Evolutionary conservation across 2,113 vertebrate species (phyloP), one percentile per base, ranked within the genome.

Genomic region (Otocyon megalotis): DNA sequence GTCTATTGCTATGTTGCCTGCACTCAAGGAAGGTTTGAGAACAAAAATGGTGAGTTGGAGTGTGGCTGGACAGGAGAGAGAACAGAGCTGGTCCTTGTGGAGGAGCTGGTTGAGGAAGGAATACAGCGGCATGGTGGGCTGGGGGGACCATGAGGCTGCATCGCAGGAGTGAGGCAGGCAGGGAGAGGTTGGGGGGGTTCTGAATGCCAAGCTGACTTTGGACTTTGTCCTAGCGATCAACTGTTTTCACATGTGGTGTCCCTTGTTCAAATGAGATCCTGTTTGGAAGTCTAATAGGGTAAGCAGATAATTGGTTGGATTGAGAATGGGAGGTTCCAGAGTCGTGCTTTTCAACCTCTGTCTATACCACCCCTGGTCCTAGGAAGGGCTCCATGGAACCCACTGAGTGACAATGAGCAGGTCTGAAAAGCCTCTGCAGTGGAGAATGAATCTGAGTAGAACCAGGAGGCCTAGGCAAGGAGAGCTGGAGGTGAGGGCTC

Each of bases 181-280:
- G 37, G 60, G 72, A 65, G 76, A 67, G 26, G 88, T 2, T 30
- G 67, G 63, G 32, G 17, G 65, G 63, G 19, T 15, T 53, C 95
- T 91, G 85, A 90, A n/a, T 22, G 67, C 56, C 71, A 69, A 53
- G 60, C 60, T 35, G 58, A 72, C 82, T 84, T 63, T 62, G 63
- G 63, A 50, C 30, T 81, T 69, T 32, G 58, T 84, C 72, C n/a
- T 71, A 4, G 8, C 77, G 62, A 82, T 86, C 19, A 90, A 82
- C 26, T 74, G 69, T 77, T 86, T 92, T 84, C 95, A 84, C 54
- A 91, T 56, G 48, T 32, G 14, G 48, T 69, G 32, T 26, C 76
- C 72, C 96, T 88, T 90, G 92, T 90, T 90, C 69, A 54, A 43
- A 90, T 30, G 69, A 92, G 28, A 56, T 62, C 28, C 74, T 83